A percentile compares a stretch with the other conserved stretches of the same genome.
phyloP scores from a whole-genome alignment of 1,140 invertebrate genomes.

The Bombus polaris region DNA sequence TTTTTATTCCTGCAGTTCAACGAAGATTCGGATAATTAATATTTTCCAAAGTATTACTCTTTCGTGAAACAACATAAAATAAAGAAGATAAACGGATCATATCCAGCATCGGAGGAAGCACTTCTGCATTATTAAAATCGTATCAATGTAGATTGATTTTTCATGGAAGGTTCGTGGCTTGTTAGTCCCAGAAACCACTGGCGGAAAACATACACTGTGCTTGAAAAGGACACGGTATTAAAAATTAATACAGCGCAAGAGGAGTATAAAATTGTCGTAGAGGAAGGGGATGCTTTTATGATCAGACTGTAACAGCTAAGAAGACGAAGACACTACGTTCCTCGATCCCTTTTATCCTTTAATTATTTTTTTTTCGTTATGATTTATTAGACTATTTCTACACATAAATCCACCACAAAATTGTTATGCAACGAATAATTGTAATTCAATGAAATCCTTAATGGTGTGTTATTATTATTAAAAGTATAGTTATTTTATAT shows the following conservation, averaged over 20 bases:
- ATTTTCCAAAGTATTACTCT: not conserved
- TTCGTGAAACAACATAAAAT: not conserved
- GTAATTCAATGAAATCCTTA: not conserved
- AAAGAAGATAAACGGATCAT: not conserved
- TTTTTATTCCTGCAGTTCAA: not conserved
- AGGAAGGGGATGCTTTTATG: not conserved
- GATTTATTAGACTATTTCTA: not conserved
- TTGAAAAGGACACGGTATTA: not conserved
- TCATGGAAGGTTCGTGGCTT: slow-evolving; percentile 11
- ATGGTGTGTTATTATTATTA: not conserved
- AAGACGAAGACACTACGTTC: not conserved
- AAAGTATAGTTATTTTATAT: not conserved
- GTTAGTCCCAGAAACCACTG: not conserved
- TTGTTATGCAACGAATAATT: not conserved
- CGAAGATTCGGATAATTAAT: not conserved
- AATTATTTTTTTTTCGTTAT: not conserved
- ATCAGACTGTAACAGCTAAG: not conserved
- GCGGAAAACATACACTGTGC: not conserved
- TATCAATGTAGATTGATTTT: slow-evolving; percentile 27
- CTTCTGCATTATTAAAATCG: slow-evolving; percentile 27
- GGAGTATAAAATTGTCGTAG: not conserved
- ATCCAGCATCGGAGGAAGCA: not conserved
- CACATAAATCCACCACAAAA: not conserved
- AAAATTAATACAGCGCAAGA: slow-evolving; percentile 12
- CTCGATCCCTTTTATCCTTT: not conserved